Conservation (phyloP, 2,113 vertebrate genomes). For the Holacanthus passer region DNA sequence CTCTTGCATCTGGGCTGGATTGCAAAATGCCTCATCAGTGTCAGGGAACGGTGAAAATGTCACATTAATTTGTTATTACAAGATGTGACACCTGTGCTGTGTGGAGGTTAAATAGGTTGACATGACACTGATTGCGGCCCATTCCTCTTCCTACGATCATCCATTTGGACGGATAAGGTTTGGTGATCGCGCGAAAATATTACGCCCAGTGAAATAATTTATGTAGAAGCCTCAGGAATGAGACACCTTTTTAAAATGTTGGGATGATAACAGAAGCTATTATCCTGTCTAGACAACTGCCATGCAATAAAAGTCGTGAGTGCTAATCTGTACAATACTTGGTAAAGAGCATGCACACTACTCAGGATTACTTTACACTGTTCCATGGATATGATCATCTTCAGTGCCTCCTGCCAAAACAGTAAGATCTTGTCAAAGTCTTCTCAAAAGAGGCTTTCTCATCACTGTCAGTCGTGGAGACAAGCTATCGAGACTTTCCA, state of each 20-base stretch:
- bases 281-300: slow-evolving; percentile 21
- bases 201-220: slow-evolving; percentile 14
- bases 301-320: slow-evolving; percentile 4
- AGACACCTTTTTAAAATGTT: slow-evolving; percentile 15
- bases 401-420: slow-evolving; percentile 25
- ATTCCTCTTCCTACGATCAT: slow-evolving; percentile 29
- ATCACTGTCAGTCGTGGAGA: slow-evolving; percentile 52
- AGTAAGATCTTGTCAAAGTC: slow-evolving; percentile 40
- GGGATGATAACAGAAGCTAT: slow-evolving; percentile 22
- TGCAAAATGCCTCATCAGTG: slow-evolving; percentile 35
- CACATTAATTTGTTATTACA: slow-evolving; percentile 45
- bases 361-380: slow-evolving; percentile 8
- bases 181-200: slow-evolving; percentile 25
- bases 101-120: slow-evolving; percentile 51
- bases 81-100: slow-evolving; percentile 40
- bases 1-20: neutral
- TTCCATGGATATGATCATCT: slow-evolving; percentile 23
- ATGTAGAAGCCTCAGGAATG: neutral
- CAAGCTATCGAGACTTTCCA: slow-evolving; percentile 33
- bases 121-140: slow-evolving; percentile 30
- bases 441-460: slow-evolving; percentile 41
- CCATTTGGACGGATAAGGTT: neutral
- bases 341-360: neutral
- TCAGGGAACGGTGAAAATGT: slow-evolving; percentile 40
- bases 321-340: slow-evolving; percentile 19